Evolutionary conservation across 2,113 vertebrate species (phyloP).

Genomic region (Orycteropus afer): DNA sequence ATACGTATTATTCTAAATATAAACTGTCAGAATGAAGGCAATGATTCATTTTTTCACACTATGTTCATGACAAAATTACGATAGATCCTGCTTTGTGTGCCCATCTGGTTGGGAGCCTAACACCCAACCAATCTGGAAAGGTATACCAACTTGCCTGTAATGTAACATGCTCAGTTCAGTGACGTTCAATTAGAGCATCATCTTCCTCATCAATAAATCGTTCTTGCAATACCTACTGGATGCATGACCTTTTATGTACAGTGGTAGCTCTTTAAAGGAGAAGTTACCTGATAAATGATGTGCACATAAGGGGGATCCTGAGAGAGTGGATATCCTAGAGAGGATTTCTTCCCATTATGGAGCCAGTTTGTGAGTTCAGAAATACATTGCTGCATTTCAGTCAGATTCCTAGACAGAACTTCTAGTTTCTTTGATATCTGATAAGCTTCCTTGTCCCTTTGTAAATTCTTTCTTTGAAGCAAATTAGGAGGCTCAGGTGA

Average conservation of each 20-base stretch:
- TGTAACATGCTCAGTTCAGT: neutral
- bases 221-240: neutral
- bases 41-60: neutral
- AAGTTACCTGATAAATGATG: conserved; percentile 94
- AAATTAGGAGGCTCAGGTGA: conserved; percentile 81
- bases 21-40: neutral
- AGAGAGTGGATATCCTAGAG: conserved; percentile 86
- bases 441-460: conserved; percentile 84
- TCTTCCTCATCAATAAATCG: neutral
- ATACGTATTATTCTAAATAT: neutral
- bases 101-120: neutral
- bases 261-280: neutral
- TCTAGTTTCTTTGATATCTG: conserved; percentile 89
- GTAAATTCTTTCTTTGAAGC: conserved; percentile 78
- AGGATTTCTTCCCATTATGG: conserved; percentile 87
- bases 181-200: neutral
- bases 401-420: conserved; percentile 88
- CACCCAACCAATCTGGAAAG: neutral
- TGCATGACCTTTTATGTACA: neutral
- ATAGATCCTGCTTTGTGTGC: neutral
- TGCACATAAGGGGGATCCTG: conserved; percentile 91
- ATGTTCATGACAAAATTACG: neutral
- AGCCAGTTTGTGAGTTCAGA: conserved; percentile 89
- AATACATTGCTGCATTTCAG: conserved; percentile 90
- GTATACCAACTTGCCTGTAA: neutral